Conservation (phyloP, 2,888 invertebrate genomes). For the Ochropleura plecta region DNA sequence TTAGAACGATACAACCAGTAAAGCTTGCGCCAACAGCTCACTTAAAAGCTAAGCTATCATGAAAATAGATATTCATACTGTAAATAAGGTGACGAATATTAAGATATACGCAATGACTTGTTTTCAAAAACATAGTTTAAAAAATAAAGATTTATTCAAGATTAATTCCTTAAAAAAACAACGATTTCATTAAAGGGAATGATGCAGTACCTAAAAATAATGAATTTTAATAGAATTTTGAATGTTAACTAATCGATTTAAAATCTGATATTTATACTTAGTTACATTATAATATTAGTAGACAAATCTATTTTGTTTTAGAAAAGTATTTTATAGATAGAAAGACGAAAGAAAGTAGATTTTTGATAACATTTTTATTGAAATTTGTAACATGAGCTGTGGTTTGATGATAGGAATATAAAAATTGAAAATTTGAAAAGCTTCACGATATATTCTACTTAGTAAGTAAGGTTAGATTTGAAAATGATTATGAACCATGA, state of each 20-base stretch:
- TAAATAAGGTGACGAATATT: not conserved
- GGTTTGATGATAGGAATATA: constrained; percentile 38
- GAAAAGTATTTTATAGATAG: not conserved
- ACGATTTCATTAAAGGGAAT: constrained; percentile 5
- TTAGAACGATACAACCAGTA: constrained; percentile 53
- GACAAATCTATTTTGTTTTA: not conserved
- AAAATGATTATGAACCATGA: constrained; percentile 46
- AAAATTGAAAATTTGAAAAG: constrained; percentile 50
- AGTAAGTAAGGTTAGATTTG: constrained; percentile 39
- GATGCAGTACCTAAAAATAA: not conserved
- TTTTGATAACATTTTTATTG: not conserved
- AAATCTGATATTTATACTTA: not conserved
- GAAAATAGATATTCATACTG: constrained; percentile 5
- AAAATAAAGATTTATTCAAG: constrained; percentile 13
- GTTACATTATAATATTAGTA: not conserved
- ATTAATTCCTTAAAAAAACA: constrained; percentile 16
- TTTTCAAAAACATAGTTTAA: not conserved
- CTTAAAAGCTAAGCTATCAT: constrained; percentile 29
- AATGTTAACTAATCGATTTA: not conserved
- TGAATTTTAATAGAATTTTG: not conserved
- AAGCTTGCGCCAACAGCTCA: constrained; percentile 55
- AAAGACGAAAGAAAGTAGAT: not conserved
- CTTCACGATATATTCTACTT: constrained; percentile 44
- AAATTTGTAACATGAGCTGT: constrained; percentile 35
- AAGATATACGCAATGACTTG: not conserved